phyloP scores from a whole-genome alignment of 1,140 invertebrate species.

The Samia ricini region DNA sequence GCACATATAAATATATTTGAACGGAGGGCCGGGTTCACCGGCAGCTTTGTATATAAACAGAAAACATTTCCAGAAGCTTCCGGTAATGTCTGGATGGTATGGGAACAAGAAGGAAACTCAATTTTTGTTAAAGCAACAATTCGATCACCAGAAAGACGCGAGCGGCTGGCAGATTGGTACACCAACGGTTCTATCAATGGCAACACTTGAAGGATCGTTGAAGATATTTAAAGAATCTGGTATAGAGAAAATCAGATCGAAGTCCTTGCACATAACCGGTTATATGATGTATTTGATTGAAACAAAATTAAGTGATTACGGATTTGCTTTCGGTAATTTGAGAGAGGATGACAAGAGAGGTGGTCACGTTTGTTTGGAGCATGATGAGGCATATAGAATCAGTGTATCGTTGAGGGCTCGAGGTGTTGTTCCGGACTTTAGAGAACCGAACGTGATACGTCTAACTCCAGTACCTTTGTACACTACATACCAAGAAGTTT shows the following conservation, averaged over 20 bases:
- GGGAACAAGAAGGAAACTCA: slow-evolving; percentile 55
- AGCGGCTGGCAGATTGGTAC: slow-evolving; percentile 61
- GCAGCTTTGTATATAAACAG: slow-evolving; percentile 57
- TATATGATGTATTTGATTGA: slow-evolving; percentile 66
- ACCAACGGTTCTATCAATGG: slow-evolving; percentile 50
- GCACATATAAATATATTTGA: slow-evolving; percentile 67
- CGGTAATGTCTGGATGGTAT: slow-evolving; percentile 61
- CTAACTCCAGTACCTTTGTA: slow-evolving; percentile 53
- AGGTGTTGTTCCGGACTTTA: slow-evolving; percentile 49
- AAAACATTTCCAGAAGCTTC: slow-evolving; percentile 47
- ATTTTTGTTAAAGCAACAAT: slow-evolving; percentile 53
- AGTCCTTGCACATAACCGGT: slow-evolving; percentile 55
- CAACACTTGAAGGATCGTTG: slow-evolving; percentile 50
- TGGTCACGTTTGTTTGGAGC: slow-evolving; percentile 56
- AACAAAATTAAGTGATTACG: slow-evolving; percentile 35
- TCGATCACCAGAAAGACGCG: slow-evolving; percentile 53
- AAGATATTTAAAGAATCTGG: slow-evolving; percentile 51
- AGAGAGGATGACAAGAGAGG: slow-evolving; percentile 52
- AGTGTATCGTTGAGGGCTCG: slow-evolving; percentile 43
- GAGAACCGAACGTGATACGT: slow-evolving; percentile 55
- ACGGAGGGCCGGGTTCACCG: slow-evolving; percentile 54
- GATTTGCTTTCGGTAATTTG: slow-evolving; percentile 49
- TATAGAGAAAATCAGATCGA: slow-evolving; percentile 46
- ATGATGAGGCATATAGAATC: slow-evolving; percentile 58
- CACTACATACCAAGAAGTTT: slow-evolving; percentile 54